Evolutionary conservation across 2,797 vertebrate genomes (phyloP).

Genomic region (Gymnothorax reevesii): DNA sequence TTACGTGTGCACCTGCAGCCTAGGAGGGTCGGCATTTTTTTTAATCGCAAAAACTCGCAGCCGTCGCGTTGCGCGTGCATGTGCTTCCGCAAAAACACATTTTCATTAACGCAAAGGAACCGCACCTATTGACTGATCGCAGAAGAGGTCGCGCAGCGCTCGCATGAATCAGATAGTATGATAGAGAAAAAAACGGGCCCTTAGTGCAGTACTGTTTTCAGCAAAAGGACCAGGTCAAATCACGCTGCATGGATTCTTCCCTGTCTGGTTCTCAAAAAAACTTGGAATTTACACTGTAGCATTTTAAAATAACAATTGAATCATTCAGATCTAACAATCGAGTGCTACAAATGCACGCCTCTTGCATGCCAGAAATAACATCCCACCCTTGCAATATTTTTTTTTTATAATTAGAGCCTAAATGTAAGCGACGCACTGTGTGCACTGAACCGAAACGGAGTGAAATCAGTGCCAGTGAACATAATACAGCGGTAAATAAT

Average conservation of each 20-base stretch:
- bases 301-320: slow-evolving; percentile 12
- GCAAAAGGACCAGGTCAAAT: slow-evolving; percentile 7
- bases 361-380: background rate
- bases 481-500: background rate
- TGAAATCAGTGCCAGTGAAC: background rate
- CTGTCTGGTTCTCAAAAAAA: background rate
- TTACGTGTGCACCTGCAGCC: too few relatives aligned
- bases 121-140: too few relatives aligned
- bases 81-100: too few relatives aligned
- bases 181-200: background rate
- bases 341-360: background rate
- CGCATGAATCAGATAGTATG: too few relatives aligned
- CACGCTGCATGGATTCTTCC: background rate
- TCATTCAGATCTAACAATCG: background rate
- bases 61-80: too few relatives aligned
- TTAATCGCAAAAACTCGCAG: too few relatives aligned
- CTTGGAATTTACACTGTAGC: background rate
- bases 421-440: background rate
- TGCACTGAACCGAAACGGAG: background rate
- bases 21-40: too few relatives aligned
- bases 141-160: too few relatives aligned
- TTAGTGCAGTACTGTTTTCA: background rate
- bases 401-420: background rate
- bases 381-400: background rate
- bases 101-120: too few relatives aligned